phyloP scores from a whole-genome alignment of 2,113 vertebrate species.

The Ceyx melanurus region DNA sequence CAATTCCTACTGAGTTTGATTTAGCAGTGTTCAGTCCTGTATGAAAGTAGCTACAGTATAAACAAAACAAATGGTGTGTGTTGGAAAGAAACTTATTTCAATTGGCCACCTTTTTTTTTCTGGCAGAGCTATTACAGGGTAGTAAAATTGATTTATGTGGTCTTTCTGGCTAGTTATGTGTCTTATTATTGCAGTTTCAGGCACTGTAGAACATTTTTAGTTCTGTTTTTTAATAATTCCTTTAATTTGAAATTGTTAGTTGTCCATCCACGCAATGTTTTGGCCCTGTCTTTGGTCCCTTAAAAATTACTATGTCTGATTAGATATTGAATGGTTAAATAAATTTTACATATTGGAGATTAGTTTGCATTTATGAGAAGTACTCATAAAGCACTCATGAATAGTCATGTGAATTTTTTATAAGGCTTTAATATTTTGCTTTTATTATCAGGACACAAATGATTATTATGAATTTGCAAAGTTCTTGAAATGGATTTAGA shows the following conservation, averaged over 20 bases:
- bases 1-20: neutral
- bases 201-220: neutral
- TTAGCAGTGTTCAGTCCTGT: neutral
- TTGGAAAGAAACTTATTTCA: neutral
- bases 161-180: neutral
- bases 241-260: neutral
- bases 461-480: neutral
- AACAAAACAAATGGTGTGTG: neutral
- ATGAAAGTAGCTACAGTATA: neutral
- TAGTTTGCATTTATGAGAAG: neutral
- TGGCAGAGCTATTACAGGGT: neutral
- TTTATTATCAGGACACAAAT: neutral
- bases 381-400: neutral
- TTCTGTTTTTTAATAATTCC: neutral
- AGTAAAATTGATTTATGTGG: neutral
- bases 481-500: neutral
- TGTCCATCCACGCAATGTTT: neutral
- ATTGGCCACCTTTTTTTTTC: neutral
- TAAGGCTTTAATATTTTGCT: neutral
- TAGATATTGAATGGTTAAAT: neutral
- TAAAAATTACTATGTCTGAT: neutral
- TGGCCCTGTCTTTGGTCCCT: neutral
- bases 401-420: neutral
- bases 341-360: neutral
- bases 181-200: neutral